Percentiles rank a stretch among this genome's conserved stretches.
phyloP scores from a whole-genome alignment of 2,113 vertebrate species.

The Callocephalon fimbriatum region DNA sequence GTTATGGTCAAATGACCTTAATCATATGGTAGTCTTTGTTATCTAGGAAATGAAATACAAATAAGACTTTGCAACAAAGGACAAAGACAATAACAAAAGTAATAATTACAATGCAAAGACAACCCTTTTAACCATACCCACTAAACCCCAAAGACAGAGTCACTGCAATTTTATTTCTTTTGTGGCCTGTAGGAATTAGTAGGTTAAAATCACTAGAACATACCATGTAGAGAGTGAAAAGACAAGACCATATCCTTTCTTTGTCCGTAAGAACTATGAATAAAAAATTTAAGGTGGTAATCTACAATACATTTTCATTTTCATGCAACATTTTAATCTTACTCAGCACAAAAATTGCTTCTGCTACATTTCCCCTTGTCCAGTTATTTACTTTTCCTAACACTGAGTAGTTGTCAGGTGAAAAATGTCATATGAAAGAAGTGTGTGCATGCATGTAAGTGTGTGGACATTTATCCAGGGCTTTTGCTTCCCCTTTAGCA shows the following conservation, averaged over 20 bases:
- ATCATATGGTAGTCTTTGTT: neutral
- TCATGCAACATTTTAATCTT: neutral
- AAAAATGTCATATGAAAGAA: neutral
- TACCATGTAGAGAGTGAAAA: neutral
- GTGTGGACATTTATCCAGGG: neutral
- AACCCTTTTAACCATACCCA: neutral
- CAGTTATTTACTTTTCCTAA: neutral
- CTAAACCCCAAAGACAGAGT: neutral
- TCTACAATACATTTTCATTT: neutral
- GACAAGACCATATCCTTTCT: neutral
- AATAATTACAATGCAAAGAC: neutral
- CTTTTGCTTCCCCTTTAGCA: neutral
- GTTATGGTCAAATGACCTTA: constrained; percentile 1
- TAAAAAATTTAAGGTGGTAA: neutral
- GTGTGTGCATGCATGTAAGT: neutral
- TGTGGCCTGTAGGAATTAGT: neutral
- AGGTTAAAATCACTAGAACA: neutral
- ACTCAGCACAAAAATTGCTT: neutral
- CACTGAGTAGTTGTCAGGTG: neutral
- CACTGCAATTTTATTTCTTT: neutral
- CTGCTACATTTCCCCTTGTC: neutral
- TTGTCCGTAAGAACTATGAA: neutral
- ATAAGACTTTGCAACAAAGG: neutral
- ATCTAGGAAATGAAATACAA: constrained; percentile 13
- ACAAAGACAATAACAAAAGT: neutral